Evolutionary conservation across 2,888 invertebrate species (phyloP).

Genomic region (Eueremaeus valkanovi): DNA sequence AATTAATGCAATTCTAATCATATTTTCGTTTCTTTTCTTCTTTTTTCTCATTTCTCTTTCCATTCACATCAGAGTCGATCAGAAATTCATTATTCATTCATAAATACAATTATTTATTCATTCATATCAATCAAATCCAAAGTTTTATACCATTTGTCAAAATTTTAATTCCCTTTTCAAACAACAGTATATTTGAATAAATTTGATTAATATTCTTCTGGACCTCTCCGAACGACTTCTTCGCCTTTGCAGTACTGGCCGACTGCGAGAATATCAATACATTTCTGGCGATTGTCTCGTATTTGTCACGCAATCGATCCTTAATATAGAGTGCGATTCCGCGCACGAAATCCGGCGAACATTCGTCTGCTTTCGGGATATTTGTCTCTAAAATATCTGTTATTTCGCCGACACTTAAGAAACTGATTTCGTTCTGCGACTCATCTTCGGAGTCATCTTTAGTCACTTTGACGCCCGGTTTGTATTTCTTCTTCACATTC

Average conservation of each 20-base stretch:
- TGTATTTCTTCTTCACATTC: conserved; percentile 72
- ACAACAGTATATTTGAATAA: conserved; percentile 53
- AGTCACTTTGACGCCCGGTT: conserved; percentile 55
- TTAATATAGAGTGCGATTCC: conserved; percentile 65
- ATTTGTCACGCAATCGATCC: conserved; percentile 51
- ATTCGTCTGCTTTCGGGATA: conserved; percentile 14
- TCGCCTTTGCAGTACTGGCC: conserved; percentile 61
- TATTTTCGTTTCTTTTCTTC: conserved; percentile 12
- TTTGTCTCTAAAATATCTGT: conserved; percentile 59
- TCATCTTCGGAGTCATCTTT: conserved; percentile 69
- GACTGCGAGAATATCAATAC: conserved; percentile 70
- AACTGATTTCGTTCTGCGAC: conserved; percentile 58
- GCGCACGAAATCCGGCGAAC: conserved; percentile 59
- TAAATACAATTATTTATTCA: too few relatives aligned
- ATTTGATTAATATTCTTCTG: conserved; percentile 77
- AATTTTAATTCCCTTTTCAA: conserved; percentile 53
- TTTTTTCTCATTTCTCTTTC: too few relatives aligned
- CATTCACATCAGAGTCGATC: background rate
- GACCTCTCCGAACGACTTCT: conserved; percentile 73
- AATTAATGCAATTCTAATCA: conserved; percentile 34
- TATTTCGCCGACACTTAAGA: conserved; percentile 66
- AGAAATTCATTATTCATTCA: too few relatives aligned
- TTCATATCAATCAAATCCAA: conserved; percentile 1
- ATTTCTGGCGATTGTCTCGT: conserved; percentile 63
- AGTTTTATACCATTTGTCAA: conserved; percentile 49